Evolutionary conservation across 2,888 invertebrate species (phyloP), one percentile per base, ranked within the genome.

Genomic region (Harmothoe impar): DNA sequence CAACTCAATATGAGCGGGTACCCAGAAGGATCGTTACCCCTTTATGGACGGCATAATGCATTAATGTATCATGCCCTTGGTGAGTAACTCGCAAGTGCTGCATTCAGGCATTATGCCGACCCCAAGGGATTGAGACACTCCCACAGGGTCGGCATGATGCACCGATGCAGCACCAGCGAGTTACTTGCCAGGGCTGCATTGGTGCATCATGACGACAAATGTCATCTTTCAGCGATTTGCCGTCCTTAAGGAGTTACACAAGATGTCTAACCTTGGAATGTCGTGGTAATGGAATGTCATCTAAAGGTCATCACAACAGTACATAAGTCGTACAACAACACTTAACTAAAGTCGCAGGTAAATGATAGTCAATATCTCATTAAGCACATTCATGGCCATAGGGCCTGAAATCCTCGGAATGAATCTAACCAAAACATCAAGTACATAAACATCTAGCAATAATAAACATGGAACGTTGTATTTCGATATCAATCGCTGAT

Each of bases 211-310:
- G n/a, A n/a, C n/a, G n/a, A n/a, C n/a, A n/a, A n/a, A n/a, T n/a
- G n/a, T n/a, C n/a, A n/a, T n/a, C n/a, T n/a, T n/a, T n/a, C n/a
- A n/a, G n/a, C n/a, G n/a, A n/a, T n/a, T n/a, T n/a, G n/a, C n/a
- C n/a, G n/a, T n/a, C n/a, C n/a, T n/a, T n/a, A 29, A 25, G 77
- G 17, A 31, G 5, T 15, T 1, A 77, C 25, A 77, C 29, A 81
- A 35, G 81, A 81, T 35, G 43, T 1, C 81, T 81, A 35, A 35
- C 31, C 72, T 43, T 81, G 81, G 81, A 81, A 81, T 81, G 81
- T 5, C 0, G 81, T 33, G 17, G 35, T 35, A 43, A 81, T 43
- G 43, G 43, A 81, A 33, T 43, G 81, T 81, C n/a, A 15, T 43
- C 43, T 43, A 81, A 81, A 81, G 1, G 43, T 43, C 31, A 81